A percentile compares a stretch with the other conserved stretches of the same genome.
phyloP scores from a whole-genome alignment of 2,888 invertebrate genomes.

The Adineta ricciae region DNA sequence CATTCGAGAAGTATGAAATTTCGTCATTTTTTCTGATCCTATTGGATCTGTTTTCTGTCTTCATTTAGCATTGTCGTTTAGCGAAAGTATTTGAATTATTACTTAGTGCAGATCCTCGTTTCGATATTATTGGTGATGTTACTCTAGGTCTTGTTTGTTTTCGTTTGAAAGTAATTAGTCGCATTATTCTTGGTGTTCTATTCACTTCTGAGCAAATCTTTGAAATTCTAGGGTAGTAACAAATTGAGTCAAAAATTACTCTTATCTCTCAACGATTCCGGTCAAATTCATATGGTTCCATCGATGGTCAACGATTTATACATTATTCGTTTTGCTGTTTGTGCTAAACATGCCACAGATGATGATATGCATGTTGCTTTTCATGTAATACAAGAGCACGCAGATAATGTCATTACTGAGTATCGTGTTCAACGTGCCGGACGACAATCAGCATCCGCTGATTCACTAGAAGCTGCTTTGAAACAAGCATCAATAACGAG shows the following conservation, averaged over 20 bases:
- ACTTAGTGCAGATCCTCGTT: slow-evolving; percentile 70
- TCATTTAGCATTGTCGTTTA: slow-evolving; percentile 63
- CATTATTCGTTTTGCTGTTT: slow-evolving; percentile 84
- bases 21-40: not conserved
- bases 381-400: slow-evolving; percentile 43
- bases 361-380: slow-evolving; percentile 60
- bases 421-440: not conserved
- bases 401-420: not conserved
- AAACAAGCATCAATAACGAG: not conserved
- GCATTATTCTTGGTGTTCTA: not conserved
- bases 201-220: not conserved
- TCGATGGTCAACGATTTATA: slow-evolving; percentile 77
- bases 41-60: not conserved
- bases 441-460: not conserved
- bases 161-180: slow-evolving; percentile 61
- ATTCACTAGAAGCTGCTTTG: not conserved
- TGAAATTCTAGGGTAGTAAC: slow-evolving; percentile 55
- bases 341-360: slow-evolving; percentile 74
- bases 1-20: slow-evolving; percentile 57
- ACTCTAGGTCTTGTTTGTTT: slow-evolving; percentile 76
- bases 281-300: slow-evolving; percentile 90
- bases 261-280: slow-evolving; percentile 82
- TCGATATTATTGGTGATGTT: slow-evolving; percentile 83
- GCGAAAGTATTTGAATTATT: slow-evolving; percentile 77
- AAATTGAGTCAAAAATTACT: slow-evolving; percentile 76